Percentiles rank a stretch among this genome's conserved stretches.
phyloP scores from a whole-genome alignment of 2,113 vertebrate species.

The Takifugu bimaculatus region DNA sequence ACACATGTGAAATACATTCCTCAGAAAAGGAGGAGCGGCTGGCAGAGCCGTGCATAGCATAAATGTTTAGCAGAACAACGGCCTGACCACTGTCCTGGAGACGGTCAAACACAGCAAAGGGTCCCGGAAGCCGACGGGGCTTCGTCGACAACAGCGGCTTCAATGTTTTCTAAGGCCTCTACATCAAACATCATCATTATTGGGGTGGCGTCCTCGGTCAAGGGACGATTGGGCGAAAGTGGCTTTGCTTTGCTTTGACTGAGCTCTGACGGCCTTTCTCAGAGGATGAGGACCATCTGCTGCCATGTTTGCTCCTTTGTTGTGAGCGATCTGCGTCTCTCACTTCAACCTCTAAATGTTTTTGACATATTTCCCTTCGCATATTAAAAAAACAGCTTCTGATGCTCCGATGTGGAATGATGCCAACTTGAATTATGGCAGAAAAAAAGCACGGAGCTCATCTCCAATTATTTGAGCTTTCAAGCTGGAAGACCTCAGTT shows the following conservation, averaged over 20 bases:
- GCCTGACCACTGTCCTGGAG: conserved; percentile 48
- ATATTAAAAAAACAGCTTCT: not conserved
- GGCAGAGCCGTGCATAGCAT: conserved; percentile 43
- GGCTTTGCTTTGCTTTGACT: too few species aligned
- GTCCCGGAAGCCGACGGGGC: too few species aligned
- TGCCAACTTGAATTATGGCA: not conserved
- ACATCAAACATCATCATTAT: too few species aligned
- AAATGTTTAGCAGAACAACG: conserved; percentile 63
- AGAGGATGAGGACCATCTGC: too few species aligned
- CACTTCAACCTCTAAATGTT: too few species aligned
- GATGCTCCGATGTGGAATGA: not conserved
- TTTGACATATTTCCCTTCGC: not conserved
- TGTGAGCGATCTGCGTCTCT: too few species aligned
- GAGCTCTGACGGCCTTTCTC: too few species aligned
- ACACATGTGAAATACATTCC: conserved; percentile 71
- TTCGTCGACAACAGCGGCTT: too few species aligned
- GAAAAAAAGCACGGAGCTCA: conserved; percentile 3
- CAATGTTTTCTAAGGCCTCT: too few species aligned
- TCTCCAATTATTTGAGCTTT: conserved; percentile 13
- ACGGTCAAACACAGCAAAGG: conserved; percentile 45
- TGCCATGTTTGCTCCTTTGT: too few species aligned
- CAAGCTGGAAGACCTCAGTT: conserved; percentile 21
- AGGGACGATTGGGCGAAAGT: too few species aligned
- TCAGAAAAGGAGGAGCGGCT: conserved; percentile 63
- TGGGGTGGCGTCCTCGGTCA: too few species aligned